Conservation (phyloP, 2,797 vertebrate species). For the Euphonia xanthogaster region DNA sequence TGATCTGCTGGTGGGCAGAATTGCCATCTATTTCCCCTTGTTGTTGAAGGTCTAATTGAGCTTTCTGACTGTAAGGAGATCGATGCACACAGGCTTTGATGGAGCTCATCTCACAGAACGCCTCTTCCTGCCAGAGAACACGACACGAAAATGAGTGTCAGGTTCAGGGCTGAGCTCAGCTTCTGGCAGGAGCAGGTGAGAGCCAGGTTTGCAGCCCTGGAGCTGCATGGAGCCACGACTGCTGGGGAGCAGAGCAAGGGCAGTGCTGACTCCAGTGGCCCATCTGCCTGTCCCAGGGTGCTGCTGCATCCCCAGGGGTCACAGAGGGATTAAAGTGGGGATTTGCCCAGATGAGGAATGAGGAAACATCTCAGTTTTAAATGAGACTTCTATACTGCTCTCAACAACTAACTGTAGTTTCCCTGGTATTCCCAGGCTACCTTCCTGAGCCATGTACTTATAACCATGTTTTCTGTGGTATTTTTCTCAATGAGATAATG, state of each 20-base stretch:
- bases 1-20: not conserved
- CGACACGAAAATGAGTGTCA: accelerated
- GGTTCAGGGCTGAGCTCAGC: not conserved
- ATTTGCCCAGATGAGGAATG: not conserved
- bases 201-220: not conserved
- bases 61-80: not conserved
- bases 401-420: not conserved
- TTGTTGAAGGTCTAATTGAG: not conserved
- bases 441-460: not conserved
- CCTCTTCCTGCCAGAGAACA: not conserved
- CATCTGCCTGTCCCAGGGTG: not conserved
- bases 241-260: not conserved
- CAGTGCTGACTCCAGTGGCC: not conserved
- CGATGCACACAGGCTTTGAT: not conserved
- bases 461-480: not conserved
- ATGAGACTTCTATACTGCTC: not conserved
- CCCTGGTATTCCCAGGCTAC: not conserved
- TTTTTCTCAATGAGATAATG: conserved; percentile 3
- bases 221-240: accelerated
- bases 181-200: not conserved
- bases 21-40: not conserved
- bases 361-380: not conserved
- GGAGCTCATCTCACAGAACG: not conserved
- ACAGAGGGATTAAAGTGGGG: accelerated
- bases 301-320: not conserved